Evolutionary conservation across 2,888 invertebrate species (phyloP).

Genomic region (Cyaniris semiargus): DNA sequence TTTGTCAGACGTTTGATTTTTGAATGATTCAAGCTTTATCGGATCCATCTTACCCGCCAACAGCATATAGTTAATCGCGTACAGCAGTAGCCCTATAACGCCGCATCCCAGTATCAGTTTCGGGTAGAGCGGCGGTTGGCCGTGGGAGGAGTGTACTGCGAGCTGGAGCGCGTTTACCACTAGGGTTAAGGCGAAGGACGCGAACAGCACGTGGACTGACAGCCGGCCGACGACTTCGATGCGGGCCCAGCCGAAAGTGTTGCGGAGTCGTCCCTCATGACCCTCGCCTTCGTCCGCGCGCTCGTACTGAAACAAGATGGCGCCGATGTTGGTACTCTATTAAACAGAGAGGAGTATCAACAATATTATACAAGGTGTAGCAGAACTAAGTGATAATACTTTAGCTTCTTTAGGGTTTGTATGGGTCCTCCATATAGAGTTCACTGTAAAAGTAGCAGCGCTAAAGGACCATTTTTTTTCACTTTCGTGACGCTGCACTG

Average conservation of each 20-base stretch:
- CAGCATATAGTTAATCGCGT: constrained; percentile 88
- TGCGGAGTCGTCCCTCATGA: constrained; percentile 86
- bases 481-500: no score
- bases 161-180: constrained; percentile 91
- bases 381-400: no score
- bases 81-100: constrained; percentile 87
- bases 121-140: constrained; percentile 79
- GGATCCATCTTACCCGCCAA: constrained; percentile 83
- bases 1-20: no score
- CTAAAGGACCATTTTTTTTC: no score
- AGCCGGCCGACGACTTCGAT: constrained; percentile 93
- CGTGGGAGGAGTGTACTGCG: constrained; percentile 83
- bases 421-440: no score
- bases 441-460: no score
- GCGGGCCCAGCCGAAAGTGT: constrained; percentile 96
- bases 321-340: neutral
- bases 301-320: constrained; percentile 57
- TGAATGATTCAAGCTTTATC: neutral
- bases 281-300: constrained; percentile 76
- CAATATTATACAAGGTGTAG: no score
- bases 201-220: constrained; percentile 89
- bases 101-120: constrained; percentile 87
- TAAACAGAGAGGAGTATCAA: no score
- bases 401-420: no score
- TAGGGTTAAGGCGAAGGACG: constrained; percentile 90